Evolutionary conservation across 2,797 vertebrate genomes (phyloP), one percentile per base, ranked within the genome.

Genomic region (Protosalanx chinensis): DNA sequence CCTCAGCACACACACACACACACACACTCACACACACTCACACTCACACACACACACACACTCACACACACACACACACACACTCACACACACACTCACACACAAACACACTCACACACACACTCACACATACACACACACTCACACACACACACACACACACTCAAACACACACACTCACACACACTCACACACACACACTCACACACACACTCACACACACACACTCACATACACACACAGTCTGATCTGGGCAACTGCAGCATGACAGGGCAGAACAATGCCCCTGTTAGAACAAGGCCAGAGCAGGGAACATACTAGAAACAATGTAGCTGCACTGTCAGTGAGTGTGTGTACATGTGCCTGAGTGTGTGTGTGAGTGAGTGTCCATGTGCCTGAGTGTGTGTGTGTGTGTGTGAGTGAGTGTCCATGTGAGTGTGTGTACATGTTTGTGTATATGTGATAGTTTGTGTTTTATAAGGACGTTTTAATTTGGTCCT

Each of bases 61-160:
- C 46, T 51, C 46, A 70, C 37, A 68, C 41, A 71, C 68, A 77
- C 65, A 71, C 59, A 57, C 29, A 58, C 37, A 64, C 68, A 71
- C 27, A 6, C 30, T 37, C 16, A 18, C 13, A 62, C 20, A 30
- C 58, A 33, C n/a, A 37, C 18, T 49, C 23, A 27, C 23, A 27
- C 23, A 27, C 23, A 27, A 1, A 27, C 7, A 32, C 10, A 27
- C 23, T 27, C 23, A 27, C 23, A 27, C 61, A 57, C 49, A 53
- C 64, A 41, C 56, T 37, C 56, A 59, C 23, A 32, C 59, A 35
- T 15, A 37, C n/a, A 23, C 3, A 58, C 16, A 58, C 4, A 18
- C n/a, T 6, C 20, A n/a, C 18, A 6, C 27, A 5, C 27, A 23
- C 65, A 49, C 51, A 58, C 58, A 64, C 41, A 29, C 61, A 57